Conservation (phyloP, 2,113 vertebrate species). For the Herpailurus yagouaroundi region DNA sequence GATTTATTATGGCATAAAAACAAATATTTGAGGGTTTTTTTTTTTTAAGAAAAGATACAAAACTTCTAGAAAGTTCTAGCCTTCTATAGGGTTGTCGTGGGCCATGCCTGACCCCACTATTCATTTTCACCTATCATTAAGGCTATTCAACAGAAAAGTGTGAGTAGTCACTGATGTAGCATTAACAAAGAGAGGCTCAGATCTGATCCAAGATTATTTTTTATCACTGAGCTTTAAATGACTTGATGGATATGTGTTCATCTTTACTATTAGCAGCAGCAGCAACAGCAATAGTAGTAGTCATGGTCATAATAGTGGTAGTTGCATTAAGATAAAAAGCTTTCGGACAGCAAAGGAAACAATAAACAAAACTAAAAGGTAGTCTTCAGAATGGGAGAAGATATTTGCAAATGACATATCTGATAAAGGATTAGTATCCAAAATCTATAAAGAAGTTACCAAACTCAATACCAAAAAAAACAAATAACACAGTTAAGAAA, state of each 20-base stretch:
- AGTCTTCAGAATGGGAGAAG: too few relatives aligned
- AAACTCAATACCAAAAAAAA: too few relatives aligned
- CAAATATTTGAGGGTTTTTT: background rate
- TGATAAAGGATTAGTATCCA: too few relatives aligned
- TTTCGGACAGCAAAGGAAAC: too few relatives aligned
- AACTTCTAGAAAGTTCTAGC: background rate
- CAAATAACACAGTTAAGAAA: too few relatives aligned
- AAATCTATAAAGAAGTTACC: too few relatives aligned
- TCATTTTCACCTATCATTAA: background rate
- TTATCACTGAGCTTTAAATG: background rate
- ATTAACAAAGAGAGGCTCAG: background rate
- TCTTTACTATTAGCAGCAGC: background rate
- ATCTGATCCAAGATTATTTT: background rate
- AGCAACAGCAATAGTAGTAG: background rate
- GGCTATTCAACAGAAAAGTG: background rate
- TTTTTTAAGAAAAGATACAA: background rate
- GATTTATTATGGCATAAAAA: slow-evolving; percentile 17
- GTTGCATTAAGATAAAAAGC: too few relatives aligned
- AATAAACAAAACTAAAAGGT: too few relatives aligned
- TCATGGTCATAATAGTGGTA: accelerated
- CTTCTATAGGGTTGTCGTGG: background rate
- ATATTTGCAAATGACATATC: too few relatives aligned
- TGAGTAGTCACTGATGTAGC: background rate
- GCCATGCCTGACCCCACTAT: background rate
- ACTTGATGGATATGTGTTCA: background rate